Evolutionary conservation across 2,113 vertebrate genomes (phyloP).

Genomic region (Regulus satrapa): DNA sequence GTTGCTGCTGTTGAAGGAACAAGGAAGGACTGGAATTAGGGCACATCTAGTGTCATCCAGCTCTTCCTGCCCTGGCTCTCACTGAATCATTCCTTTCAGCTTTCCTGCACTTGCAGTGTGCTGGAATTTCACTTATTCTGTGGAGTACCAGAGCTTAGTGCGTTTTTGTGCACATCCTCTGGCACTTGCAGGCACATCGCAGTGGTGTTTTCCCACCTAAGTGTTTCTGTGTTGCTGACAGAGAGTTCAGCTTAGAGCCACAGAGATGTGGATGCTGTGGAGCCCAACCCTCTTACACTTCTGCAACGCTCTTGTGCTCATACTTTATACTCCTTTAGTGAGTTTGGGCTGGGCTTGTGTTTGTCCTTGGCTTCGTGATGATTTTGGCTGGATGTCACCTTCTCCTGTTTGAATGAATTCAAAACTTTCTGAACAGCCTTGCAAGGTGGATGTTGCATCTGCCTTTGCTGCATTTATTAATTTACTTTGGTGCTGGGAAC

Average conservation of each 20-base stretch:
- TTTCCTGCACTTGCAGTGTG: not conserved
- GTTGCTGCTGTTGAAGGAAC: not conserved
- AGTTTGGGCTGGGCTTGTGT: not conserved
- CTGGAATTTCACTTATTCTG: not conserved
- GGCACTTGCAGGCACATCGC: not conserved
- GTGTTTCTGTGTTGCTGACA: not conserved
- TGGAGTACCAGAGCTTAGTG: not conserved
- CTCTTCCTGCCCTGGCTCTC: not conserved
- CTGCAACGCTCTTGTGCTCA: not conserved
- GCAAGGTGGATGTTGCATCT: not conserved
- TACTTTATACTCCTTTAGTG: not conserved
- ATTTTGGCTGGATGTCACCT: not conserved
- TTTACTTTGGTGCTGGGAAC: not conserved
- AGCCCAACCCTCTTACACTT: not conserved
- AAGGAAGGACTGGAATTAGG: not conserved
- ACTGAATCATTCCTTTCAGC: not conserved
- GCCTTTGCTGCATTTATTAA: not conserved
- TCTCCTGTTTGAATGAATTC: not conserved
- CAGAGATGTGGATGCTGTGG: not conserved
- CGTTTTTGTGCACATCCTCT: not conserved
- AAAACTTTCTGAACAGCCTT: not conserved
- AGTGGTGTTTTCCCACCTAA: not conserved
- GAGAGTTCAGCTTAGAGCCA: not conserved
- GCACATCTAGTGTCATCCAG: not conserved
- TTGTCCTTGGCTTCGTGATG: not conserved